phyloP scores from a whole-genome alignment of 2,113 vertebrate genomes.

The Capreolus pygargus region DNA sequence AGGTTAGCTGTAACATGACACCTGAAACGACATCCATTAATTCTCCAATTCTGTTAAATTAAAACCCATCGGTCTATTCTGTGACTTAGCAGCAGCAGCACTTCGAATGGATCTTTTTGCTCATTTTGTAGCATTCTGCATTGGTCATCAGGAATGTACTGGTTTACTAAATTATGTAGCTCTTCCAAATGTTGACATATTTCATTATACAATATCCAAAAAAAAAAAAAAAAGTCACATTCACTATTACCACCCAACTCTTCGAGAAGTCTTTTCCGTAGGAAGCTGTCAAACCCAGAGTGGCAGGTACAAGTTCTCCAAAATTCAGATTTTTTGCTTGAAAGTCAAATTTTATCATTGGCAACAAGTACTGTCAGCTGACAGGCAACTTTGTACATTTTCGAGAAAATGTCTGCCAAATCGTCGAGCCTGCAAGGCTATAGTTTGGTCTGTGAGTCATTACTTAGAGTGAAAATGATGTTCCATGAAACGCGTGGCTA shows the following conservation, averaged over 20 bases:
- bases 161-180: not conserved
- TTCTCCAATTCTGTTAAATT: not conserved
- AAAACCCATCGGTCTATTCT: not conserved
- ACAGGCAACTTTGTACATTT: conserved; percentile 15
- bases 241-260: not conserved
- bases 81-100: not conserved
- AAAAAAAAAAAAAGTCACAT: not conserved
- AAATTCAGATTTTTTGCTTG: conserved; percentile 35
- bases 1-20: not conserved
- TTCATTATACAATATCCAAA: not conserved
- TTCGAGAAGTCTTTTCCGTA: not conserved
- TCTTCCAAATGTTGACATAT: not conserved
- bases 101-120: not conserved
- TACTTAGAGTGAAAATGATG: not conserved
- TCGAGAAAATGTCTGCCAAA: not conserved
- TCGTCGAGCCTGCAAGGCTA: not conserved
- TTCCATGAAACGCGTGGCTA: rapidly evolving
- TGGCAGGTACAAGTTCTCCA: conserved; percentile 20
- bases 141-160: not conserved
- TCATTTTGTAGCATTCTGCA: not conserved
- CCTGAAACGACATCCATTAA: not conserved
- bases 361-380: conserved; percentile 11
- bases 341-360: conserved; percentile 46
- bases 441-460: not conserved
- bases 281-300: conserved; percentile 38